Percentiles rank a stretch among this genome's conserved stretches.
Conservation (phyloP, 2,797 vertebrate species). For the Thalassophryne amazonica region DNA sequence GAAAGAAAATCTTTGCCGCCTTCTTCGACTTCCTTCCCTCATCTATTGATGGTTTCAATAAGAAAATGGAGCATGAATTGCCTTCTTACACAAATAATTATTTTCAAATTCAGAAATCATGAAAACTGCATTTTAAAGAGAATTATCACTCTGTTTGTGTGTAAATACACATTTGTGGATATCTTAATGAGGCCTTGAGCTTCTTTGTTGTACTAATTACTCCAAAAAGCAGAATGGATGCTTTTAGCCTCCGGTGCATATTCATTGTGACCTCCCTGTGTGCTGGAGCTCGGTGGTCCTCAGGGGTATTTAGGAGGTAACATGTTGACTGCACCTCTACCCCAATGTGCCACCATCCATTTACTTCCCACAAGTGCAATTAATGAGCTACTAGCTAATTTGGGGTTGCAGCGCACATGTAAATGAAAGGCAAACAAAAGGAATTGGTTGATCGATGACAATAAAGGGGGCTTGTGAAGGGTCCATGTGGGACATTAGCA, state of each 20-base stretch:
- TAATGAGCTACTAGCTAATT: constrained; percentile 76
- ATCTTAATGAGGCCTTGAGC: constrained; percentile 48
- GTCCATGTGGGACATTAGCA: constrained; percentile 75
- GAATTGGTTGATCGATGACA: constrained; percentile 73
- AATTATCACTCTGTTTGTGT: neutral
- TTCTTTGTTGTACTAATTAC: constrained; percentile 71
- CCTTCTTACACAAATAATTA: too few relatives aligned
- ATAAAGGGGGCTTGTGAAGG: constrained; percentile 52
- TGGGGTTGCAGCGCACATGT: constrained; percentile 72
- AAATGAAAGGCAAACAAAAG: constrained; percentile 79
- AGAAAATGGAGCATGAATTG: too few relatives aligned
- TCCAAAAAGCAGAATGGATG: constrained; percentile 62
- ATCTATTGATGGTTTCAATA: too few relatives aligned
- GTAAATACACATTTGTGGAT: neutral
- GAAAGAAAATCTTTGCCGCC: too few relatives aligned
- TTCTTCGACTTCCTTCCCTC: too few relatives aligned
- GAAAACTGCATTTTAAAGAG: too few relatives aligned
- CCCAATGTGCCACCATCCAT: constrained; percentile 53
- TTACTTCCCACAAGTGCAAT: constrained; percentile 74
- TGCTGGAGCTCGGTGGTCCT: constrained; percentile 61
- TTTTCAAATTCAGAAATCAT: too few relatives aligned
- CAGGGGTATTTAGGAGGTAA: constrained; percentile 73
- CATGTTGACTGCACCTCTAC: constrained; percentile 69
- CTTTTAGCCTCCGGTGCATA: constrained; percentile 53
- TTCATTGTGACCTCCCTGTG: constrained; percentile 62